phyloP scores from a whole-genome alignment of 2,113 vertebrate species.

The Asarcornis scutulata region DNA sequence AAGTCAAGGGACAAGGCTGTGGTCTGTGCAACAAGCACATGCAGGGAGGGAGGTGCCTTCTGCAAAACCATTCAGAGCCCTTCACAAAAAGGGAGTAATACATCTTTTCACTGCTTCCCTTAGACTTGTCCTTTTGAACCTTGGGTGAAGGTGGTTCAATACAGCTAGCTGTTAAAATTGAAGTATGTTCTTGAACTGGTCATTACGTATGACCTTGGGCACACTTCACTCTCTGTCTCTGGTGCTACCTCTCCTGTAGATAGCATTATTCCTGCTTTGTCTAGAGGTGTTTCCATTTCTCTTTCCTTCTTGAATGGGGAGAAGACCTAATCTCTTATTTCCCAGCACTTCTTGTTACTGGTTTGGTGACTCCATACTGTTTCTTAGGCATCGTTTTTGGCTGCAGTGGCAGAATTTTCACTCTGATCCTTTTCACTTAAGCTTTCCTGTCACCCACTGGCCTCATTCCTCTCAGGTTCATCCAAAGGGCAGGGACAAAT shows the following conservation, averaged over 20 bases:
- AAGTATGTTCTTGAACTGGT: background rate
- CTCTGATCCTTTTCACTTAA: background rate
- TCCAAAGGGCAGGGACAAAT: background rate
- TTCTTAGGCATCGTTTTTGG: background rate
- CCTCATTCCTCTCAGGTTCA: fast-evolving
- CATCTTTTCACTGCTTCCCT: background rate
- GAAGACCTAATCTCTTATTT: background rate
- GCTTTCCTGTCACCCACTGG: background rate
- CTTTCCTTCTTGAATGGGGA: background rate
- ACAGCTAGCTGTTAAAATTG: background rate
- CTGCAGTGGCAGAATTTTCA: background rate
- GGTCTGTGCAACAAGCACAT: fast-evolving
- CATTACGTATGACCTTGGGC: background rate
- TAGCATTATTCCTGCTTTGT: background rate
- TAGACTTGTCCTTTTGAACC: background rate
- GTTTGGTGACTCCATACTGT: background rate
- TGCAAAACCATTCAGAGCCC: background rate
- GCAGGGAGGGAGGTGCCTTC: background rate
- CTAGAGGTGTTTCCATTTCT: background rate
- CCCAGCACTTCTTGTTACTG: background rate
- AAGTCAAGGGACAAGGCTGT: background rate
- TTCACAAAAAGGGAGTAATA: background rate
- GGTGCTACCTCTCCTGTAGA: background rate
- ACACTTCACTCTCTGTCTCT: fast-evolving
- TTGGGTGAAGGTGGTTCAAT: background rate